Base-by-base conservation (phyloP, 35 echinoderm and acorn worm species). In the Heliocidaris tuberculata region DNA sequence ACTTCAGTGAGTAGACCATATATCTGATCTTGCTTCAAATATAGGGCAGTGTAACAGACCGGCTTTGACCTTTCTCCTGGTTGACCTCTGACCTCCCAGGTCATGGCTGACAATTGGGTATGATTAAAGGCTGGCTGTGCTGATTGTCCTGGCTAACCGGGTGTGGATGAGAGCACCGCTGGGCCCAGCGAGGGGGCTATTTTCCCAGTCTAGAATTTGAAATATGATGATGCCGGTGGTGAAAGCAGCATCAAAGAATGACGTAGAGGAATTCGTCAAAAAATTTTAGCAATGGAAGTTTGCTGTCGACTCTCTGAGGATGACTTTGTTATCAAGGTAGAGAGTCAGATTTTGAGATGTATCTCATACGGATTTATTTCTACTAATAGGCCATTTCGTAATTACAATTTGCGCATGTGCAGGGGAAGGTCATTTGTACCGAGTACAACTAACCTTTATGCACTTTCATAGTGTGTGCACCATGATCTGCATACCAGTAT, bases 151-250 rank as follows among this genome's bases (percentile, higher is more conserved):
- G 91, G 87, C 87, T 89, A 48, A 89, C 31, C 47, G 19, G 35
- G 29, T 24, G 31, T 89, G 87, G 87, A 32, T 89, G 31, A 15
- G 50, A 24, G 11, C 16, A 24, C 91, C 30, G 49, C 47, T 93
- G 91, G n/a, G 91, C 91, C 48, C 87, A 50, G 91, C 91, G 50
- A 52, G 91, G 47, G 48, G 91, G 50, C 91, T 93, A 59, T 93
- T 93, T 59, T 93, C 47, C 11, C 49, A n/a, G 13, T 59, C 16
- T 93, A 0, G 91, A 31, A 59, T 24, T 59, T 93, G 91, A 93
- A 93, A 93, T 93, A 31, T 50, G 50, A 48, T 92, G 12, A 32
- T 49, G 47, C 91, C n/a, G 9, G 91, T 16, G 31, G 31, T 49
- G 48, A 47, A 91, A 32, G 13, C n/a, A 48, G 11, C 91, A 56